Percentiles rank a stretch among this genome's conserved stretches.
phyloP scores from a whole-genome alignment of 2,888 invertebrate species.

The Pristionchus exspectatus region DNA sequence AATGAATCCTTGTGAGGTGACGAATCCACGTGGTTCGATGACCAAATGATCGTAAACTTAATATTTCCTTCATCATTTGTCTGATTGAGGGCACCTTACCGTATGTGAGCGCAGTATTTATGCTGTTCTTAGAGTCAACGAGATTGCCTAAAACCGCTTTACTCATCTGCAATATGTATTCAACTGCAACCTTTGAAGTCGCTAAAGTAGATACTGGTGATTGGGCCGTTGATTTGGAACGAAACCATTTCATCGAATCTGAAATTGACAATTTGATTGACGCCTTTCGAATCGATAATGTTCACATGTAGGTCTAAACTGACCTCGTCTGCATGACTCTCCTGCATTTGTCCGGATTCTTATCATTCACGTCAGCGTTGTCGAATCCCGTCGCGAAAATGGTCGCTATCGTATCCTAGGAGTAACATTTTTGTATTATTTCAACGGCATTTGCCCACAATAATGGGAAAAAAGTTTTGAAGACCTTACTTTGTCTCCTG shows the following conservation, averaged over 20 bases:
- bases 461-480: neutral
- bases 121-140: neutral
- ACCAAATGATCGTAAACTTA: neutral
- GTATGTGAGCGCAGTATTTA: neutral
- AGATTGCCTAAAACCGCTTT: neutral
- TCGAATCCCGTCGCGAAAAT: conserved; percentile 25
- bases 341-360: conserved; percentile 9
- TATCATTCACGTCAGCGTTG: neutral
- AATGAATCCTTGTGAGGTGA: conserved; percentile 8
- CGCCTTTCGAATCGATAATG: neutral
- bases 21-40: neutral
- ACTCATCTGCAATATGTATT: neutral
- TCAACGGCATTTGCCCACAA: neutral
- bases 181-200: neutral
- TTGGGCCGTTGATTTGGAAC: conserved; percentile 33
- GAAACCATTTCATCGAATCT: neutral
- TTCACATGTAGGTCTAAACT: neutral
- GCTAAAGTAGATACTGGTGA: conserved; percentile 23
- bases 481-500: neutral
- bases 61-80: neutral
- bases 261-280: neutral
- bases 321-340: neutral
- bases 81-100: neutral
- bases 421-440: neutral
- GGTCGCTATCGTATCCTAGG: neutral